Percentiles rank a stretch among this genome's conserved stretches.
These are phyloP conservation scores for Odontamblyopus lacepedii DNA, from an alignment of 2,797 vertebrate genomes.

Conservation along the genomic window DNA sequence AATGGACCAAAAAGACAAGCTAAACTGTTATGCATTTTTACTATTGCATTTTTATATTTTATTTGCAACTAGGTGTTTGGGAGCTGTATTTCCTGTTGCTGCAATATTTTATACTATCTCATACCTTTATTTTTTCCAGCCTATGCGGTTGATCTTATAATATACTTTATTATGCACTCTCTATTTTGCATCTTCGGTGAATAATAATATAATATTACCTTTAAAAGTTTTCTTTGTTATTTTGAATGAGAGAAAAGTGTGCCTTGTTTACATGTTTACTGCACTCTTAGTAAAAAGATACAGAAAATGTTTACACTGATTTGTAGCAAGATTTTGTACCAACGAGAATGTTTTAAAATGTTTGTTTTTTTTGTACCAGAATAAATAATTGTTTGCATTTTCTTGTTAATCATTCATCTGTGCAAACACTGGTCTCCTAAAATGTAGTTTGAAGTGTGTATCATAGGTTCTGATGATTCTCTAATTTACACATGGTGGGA, in stretches of 20 bases:
- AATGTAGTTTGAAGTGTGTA: too few relatives aligned
- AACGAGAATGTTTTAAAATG: constrained; percentile 52
- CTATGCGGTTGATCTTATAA: background rate
- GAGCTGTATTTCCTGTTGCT: background rate
- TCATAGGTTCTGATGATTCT: too few relatives aligned
- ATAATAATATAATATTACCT: constrained; percentile 31
- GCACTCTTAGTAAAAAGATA: constrained; percentile 48
- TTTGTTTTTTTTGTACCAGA: constrained; percentile 66
- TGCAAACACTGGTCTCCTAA: too few relatives aligned
- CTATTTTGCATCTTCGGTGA: constrained; percentile 25
- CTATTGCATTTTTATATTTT: background rate
- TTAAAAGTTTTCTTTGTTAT: constrained; percentile 46
- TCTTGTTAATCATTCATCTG: background rate
- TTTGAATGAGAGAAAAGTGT: constrained; percentile 38
- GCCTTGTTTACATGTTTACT: constrained; percentile 62
- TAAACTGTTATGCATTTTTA: background rate
- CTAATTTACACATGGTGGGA: too few relatives aligned
- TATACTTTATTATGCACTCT: background rate
- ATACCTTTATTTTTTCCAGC: background rate
- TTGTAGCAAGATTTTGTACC: constrained; percentile 61
- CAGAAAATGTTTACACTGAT: constrained; percentile 71
- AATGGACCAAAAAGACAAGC: background rate
- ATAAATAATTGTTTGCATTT: constrained; percentile 49
- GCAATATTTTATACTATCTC: constrained; percentile 14
- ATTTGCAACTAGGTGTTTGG: background rate